Evolutionary conservation across 2,113 vertebrate species (phyloP), one percentile per base, ranked within the genome.

Genomic region (Mus spicilegus): DNA sequence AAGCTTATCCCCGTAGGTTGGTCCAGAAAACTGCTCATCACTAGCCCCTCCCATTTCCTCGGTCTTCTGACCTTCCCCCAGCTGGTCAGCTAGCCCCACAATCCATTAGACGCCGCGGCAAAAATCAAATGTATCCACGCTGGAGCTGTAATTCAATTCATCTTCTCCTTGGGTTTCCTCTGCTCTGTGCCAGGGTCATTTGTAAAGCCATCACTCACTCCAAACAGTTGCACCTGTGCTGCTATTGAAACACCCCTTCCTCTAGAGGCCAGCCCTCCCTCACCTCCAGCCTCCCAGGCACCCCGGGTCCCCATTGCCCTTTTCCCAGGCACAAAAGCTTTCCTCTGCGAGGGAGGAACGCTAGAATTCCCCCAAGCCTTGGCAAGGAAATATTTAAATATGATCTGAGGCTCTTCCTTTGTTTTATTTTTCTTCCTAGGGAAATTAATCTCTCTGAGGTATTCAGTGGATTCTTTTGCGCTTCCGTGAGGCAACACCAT

Each of bases 371-470:
- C 95, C 93, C 89, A 93, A 94, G 97, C 95, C 56, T 24, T 93
- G 96, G 94, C 96, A 95, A 96, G 97, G 97, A 97, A 97, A 96
- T 78, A 96, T 97, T 96, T 97, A 92, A 95, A 97, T 95, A 92
- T 97, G 96, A 96, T 98, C 97, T 97, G 97, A 95, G 87, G 95
- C 46, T 95, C 92, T 96, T 82, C 97, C 95, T 97, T 97, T 97
- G 97, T 97, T 96, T 91, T 61, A 65, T 75, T 94, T 90, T 94
- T 86, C 65, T 72, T 85, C 84, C 95, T 89, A 46, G 90, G 96
- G 97, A 98, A 97, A 97, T 97, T 73, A 78, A 90, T 95, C 97
- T 95, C 96, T 93, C 95, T 56, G 61, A 95, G 96, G 96, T 75
- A 93, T 90, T 91, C 5, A 0, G 4, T 28, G 93, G 90, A 93